phyloP scores from a whole-genome alignment of 2,888 invertebrate genomes.

The Lamproptera curius region DNA sequence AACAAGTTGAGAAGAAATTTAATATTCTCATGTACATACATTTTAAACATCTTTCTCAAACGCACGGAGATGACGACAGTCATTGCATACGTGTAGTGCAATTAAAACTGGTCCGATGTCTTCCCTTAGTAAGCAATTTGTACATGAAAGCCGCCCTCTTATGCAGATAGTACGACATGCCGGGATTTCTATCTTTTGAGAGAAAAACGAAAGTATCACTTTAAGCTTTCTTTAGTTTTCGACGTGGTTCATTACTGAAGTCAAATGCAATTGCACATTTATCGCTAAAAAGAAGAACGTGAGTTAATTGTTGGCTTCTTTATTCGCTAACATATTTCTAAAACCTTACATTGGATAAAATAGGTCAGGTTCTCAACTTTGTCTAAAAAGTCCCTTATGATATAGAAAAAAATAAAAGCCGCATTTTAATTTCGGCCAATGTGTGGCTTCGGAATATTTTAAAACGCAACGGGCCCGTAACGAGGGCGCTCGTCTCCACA shows the following conservation, averaged over 20 bases:
- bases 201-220: slow-evolving; percentile 7
- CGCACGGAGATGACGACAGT: slow-evolving; percentile 1
- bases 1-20: too few relatives aligned
- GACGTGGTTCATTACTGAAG: neutral
- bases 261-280: slow-evolving; percentile 7
- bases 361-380: too few relatives aligned
- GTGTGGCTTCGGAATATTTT: neutral
- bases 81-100: slow-evolving; percentile 10
- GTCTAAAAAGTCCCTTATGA: too few relatives aligned
- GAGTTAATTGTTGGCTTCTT: too few relatives aligned
- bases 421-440: neutral
- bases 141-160: slow-evolving; percentile 19
- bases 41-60: slow-evolving; percentile 1
- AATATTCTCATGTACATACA: too few relatives aligned
- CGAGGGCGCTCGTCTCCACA: slow-evolving; percentile 32
- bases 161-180: slow-evolving; percentile 11
- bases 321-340: neutral
- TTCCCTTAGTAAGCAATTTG: slow-evolving; percentile 21
- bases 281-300: slow-evolving; percentile 1
- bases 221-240: neutral
- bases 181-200: slow-evolving; percentile 21
- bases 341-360: too few relatives aligned
- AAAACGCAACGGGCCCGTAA: slow-evolving; percentile 9
- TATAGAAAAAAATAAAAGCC: too few relatives aligned
- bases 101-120: slow-evolving; percentile 19